Evolutionary conservation across 2,888 invertebrate genomes (phyloP).

Genomic region (Trissolcus brochymenae): DNA sequence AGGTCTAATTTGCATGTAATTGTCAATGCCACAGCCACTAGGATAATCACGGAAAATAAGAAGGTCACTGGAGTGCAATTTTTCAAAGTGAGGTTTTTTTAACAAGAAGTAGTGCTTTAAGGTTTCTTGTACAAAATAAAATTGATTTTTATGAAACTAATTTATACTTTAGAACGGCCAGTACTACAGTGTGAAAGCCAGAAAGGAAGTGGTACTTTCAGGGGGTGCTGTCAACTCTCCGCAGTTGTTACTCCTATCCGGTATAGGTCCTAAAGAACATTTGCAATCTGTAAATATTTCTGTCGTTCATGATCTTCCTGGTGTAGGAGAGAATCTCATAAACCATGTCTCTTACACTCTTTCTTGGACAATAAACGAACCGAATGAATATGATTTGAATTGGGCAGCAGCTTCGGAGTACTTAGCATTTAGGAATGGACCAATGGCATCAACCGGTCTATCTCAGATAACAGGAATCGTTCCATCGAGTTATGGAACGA

Average conservation of each 20-base stretch:
- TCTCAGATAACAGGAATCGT: constrained; percentile 82
- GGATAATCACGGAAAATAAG: constrained; percentile 78
- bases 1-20: constrained; percentile 81
- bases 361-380: constrained; percentile 78
- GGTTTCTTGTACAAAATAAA: neutral
- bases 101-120: too few relatives aligned
- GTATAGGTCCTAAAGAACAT: constrained; percentile 81
- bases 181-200: constrained; percentile 61
- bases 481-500: constrained; percentile 80
- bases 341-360: constrained; percentile 83
- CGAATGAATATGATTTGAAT: constrained; percentile 79
- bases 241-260: constrained; percentile 82
- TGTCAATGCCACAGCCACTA: constrained; percentile 81
- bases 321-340: constrained; percentile 83
- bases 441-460: constrained; percentile 82
- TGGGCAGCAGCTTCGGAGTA: constrained; percentile 82
- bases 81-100: constrained; percentile 65
- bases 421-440: constrained; percentile 80
- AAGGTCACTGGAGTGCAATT: constrained; percentile 81
- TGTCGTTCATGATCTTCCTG: constrained; percentile 81
- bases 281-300: constrained; percentile 80
- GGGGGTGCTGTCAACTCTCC: constrained; percentile 83
- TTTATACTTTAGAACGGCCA: constrained; percentile 63
- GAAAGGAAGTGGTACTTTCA: constrained; percentile 79
- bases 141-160: neutral